Evolutionary conservation across 2,797 vertebrate genomes (phyloP).

Genomic region (Oreonectes daqikongensis): DNA sequence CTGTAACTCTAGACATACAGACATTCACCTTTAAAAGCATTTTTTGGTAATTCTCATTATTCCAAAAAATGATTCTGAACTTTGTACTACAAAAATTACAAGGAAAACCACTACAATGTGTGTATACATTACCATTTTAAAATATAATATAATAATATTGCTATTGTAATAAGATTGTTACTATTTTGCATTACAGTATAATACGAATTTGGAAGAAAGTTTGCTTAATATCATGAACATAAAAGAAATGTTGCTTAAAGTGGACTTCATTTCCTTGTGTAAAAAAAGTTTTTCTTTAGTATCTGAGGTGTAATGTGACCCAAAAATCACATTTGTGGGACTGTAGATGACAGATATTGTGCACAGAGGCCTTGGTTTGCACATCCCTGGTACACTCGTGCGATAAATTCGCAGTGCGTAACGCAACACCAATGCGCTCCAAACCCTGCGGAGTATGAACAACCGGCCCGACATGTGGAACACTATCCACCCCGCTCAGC

Average conservation of each 20-base stretch:
- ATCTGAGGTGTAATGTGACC: slow-evolving; percentile 14
- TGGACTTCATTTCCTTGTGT: background rate
- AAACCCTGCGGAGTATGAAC: slow-evolving; percentile 35
- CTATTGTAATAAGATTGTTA: too few relatives aligned
- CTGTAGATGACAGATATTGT: slow-evolving; percentile 13
- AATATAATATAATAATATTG: background rate
- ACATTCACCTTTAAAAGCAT: background rate
- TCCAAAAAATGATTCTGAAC: background rate
- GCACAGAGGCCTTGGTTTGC: slow-evolving; percentile 6
- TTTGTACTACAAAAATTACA: background rate
- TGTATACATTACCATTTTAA: background rate
- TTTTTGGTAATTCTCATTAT: background rate
- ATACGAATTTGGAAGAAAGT: background rate
- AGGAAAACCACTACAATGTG: background rate
- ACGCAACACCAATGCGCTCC: slow-evolving; percentile 22
- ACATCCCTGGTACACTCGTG: background rate
- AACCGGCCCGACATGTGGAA: slow-evolving; percentile 14
- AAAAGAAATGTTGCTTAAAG: background rate
- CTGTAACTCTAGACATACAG: too few relatives aligned
- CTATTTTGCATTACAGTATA: background rate
- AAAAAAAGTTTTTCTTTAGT: background rate
- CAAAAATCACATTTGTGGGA: slow-evolving; percentile 31
- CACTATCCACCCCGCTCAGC: slow-evolving; percentile 23
- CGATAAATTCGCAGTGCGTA: background rate
- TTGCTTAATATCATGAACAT: background rate